Evolutionary conservation across 2,797 vertebrate species (phyloP), one percentile per base, ranked within the genome.

Genomic region (Aulostomus chinensis): DNA sequence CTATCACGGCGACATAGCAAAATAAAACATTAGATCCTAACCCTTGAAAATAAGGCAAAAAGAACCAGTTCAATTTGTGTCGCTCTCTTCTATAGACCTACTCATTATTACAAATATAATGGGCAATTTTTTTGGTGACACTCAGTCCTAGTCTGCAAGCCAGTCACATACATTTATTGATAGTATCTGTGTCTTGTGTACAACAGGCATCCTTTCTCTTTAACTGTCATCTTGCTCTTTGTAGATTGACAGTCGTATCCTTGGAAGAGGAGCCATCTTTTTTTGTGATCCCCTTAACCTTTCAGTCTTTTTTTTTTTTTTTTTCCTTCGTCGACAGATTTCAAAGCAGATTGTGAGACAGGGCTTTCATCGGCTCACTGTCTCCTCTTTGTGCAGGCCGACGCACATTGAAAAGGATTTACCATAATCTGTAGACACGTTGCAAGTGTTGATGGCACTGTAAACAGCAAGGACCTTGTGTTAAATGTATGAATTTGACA

Each of bases 241-340:
- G 65, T 82, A n/a, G 83, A 86, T 72, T 76, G 80, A 68, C 73
- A 67, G 68, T 57, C 47, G 61, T 57, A 63, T 79, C 78, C 69
- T 83, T 66, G 75, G 56, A 66, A 67, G 39, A 73, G 38, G 57
- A 72, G 57, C 53, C 24, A 8, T 35, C 43, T 47, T 31, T 76
- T 55, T 61, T 46, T 26, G 34, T 39, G 3, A 62, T 58, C 57
- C 28, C 32, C 58, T 58, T 61, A 71, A 72, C 58, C 39, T 70
- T 46, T 55, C 29, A 16, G 2, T 36, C 33, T 29, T 3, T n/a
- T 1, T 12, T 25, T 25, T 34, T 38, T 1, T 40, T 7, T 30
- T 4, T 41, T 40, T 54, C 16, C 45, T 40, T 54, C 30, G 13
- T 18, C 57, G 33, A 47, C 55, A 78, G 74, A 80, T 86, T 64